phyloP scores from a whole-genome alignment of 2,113 vertebrate species.

The Opisthocomus hoazin region DNA sequence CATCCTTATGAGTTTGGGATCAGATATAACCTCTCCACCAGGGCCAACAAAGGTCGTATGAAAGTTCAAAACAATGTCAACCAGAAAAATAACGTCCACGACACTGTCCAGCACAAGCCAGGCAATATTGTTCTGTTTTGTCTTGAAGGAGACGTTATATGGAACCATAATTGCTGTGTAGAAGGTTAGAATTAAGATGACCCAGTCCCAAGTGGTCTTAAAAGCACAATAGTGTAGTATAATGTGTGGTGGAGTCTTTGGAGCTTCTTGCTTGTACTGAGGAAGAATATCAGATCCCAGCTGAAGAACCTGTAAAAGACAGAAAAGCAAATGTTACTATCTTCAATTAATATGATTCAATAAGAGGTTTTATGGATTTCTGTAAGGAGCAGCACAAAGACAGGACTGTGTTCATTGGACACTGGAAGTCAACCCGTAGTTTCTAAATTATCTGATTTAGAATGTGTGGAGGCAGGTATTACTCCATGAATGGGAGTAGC shows the following conservation, averaged over 20 bases:
- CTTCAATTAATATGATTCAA: neutral
- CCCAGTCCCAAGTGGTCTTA: conserved; percentile 99
- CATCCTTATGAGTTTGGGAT: conserved; percentile 96
- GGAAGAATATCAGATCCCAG: conserved; percentile 96
- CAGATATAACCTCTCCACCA: conserved; percentile 96
- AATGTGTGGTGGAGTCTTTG: conserved; percentile 96
- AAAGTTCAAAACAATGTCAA: conserved; percentile 97
- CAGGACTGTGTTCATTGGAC: rapidly evolving
- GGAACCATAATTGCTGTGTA: conserved; percentile 99
- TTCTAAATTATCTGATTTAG: neutral
- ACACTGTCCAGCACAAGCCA: conserved; percentile 98
- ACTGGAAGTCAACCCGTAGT: neutral
- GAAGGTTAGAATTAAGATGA: conserved; percentile 96
- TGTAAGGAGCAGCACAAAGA: neutral
- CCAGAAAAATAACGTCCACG: conserved; percentile 96
- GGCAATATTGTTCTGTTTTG: conserved; percentile 95
- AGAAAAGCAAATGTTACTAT: neutral
- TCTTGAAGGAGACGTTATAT: conserved; percentile 97
- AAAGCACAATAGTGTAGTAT: conserved; percentile 98
- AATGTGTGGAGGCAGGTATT: neutral
- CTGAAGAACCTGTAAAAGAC: conserved; percentile 85
- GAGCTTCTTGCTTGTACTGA: conserved; percentile 97
- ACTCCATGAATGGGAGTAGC: neutral
- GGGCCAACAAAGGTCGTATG: conserved; percentile 97
- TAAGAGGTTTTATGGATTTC: neutral